Conservation (phyloP, 2,797 vertebrate species). For the Adrianichthys oophorus region DNA sequence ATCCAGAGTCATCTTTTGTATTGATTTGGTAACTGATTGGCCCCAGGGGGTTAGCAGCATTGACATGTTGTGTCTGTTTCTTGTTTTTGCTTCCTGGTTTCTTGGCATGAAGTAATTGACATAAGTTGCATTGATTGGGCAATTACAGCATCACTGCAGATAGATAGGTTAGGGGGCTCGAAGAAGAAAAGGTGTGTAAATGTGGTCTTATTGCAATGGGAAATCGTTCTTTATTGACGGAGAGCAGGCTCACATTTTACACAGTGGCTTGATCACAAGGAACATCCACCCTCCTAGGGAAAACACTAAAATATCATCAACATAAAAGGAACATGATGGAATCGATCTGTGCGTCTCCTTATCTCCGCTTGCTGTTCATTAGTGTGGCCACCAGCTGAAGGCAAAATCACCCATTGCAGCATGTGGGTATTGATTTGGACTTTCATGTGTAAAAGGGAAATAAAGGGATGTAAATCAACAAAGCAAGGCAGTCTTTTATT, state of each 20-base stretch:
- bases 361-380: conserved; percentile 62
- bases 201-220: conserved; percentile 24
- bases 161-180: conserved; percentile 48
- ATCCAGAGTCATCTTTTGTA: conserved; percentile 65
- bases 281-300: conserved; percentile 42
- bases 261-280: conserved; percentile 33
- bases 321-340: conserved; percentile 48
- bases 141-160: conserved; percentile 69
- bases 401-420: conserved; percentile 51
- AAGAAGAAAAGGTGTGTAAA: conserved; percentile 33
- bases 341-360: conserved; percentile 59
- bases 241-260: conserved; percentile 21
- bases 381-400: conserved; percentile 44
- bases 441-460: conserved; percentile 35
- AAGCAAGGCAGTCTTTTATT: conserved; percentile 44
- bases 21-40: conserved; percentile 72
- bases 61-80: conserved; percentile 43
- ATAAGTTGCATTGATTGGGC: conserved; percentile 63
- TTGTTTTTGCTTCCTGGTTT: conserved; percentile 60
- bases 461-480: conserved; percentile 53
- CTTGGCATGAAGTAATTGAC: conserved; percentile 66
- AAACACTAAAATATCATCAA: conserved; percentile 41
- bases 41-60: conserved; percentile 31
- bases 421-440: conserved; percentile 63
- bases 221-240: conserved; percentile 45